Percentiles rank a stretch among this genome's conserved stretches.
Conservation (phyloP, 1,140 invertebrate species). For the Drosophila orena region DNA sequence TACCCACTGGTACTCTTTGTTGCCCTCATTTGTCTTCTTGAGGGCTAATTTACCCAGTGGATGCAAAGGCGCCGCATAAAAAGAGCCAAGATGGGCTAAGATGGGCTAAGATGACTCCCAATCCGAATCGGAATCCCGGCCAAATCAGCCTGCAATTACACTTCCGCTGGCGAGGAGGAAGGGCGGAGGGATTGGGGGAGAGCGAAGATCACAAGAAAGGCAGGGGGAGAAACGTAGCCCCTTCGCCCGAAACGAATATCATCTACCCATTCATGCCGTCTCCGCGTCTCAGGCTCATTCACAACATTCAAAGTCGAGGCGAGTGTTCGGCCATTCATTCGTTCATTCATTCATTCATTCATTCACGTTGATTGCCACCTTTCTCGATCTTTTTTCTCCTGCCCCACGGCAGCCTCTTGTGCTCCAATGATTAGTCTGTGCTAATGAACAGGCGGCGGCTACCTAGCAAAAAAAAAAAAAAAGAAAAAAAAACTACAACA, state of each 20-base stretch:
- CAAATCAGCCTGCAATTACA: conserved; percentile 63
- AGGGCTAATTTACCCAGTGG: conserved; percentile 37
- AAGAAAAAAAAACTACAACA: conserved; percentile 16
- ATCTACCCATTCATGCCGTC: conserved; percentile 24
- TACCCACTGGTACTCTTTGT: background rate
- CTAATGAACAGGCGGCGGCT: conserved; percentile 69
- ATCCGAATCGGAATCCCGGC: conserved; percentile 45
- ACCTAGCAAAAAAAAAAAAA: conserved; percentile 60
- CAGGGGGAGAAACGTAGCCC: conserved; percentile 9
- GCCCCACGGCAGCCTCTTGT: conserved; percentile 45
- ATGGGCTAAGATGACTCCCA: conserved; percentile 7
- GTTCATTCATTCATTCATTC: conserved; percentile 65
- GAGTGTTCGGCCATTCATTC: conserved; percentile 60
- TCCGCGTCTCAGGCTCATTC: conserved; percentile 51
- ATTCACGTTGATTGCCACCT: conserved; percentile 78
- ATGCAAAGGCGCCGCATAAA: conserved; percentile 60
- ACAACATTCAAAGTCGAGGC: conserved; percentile 33
- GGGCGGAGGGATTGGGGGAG: conserved; percentile 1
- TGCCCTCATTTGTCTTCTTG: conserved; percentile 30
- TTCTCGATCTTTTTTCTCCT: conserved; percentile 25
- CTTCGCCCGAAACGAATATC: conserved; percentile 1
- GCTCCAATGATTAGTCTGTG: conserved; percentile 67
- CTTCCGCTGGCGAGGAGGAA: conserved; percentile 51
- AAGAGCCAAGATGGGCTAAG: conserved; percentile 1
- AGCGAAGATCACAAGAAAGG: conserved; percentile 29